Base-by-base conservation (phyloP, 2,113 vertebrate species). In the Rhinogobius similis region DNA sequence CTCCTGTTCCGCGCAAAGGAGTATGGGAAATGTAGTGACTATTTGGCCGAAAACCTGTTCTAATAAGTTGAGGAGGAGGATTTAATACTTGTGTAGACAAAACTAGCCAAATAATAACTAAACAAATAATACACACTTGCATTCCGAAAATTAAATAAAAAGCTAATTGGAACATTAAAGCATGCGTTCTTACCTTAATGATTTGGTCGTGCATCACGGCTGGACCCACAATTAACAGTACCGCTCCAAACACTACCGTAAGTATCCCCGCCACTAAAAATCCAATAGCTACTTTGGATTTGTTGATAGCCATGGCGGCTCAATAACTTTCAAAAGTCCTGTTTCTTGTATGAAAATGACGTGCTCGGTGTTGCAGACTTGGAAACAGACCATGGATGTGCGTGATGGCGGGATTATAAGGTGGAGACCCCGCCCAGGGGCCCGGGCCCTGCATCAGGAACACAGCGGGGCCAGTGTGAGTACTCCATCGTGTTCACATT, bases 151-250 rank as follows among this genome's bases (percentile, higher is more conserved):
- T 36, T 36, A 7, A 36, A 5, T 5, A 2, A 36, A 36, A 32
- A n/a, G n/a, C n/a, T n/a, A n/a, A n/a, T n/a, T n/a, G n/a, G n/a
- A n/a, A n/a, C n/a, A n/a, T n/a, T 32, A 32, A 36, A 36, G 32
- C 32, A 36, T 36, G 5, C 5, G 32, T 36, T 7, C 32, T 66
- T 58, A 89, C 89, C 93, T 96, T 93, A 36, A 81, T 55, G 8
- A 96, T 90, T 69, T 95, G 93, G 4, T 92, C 75, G 6, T 78
- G 66, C 81, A 96, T 72, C 16, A 96, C 63, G 5, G 62, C 0
- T 0, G 94, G 93, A 63, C 92, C 91, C 20, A 88, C 36, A 24
- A 94, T 68, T 4, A 93, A 46, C 9, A 95, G 58, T 8, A 92
- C 23, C 1, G 65, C 68, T 39, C 94, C 95, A 27, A 87, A 73